Base-by-base conservation (phyloP, 2,113 vertebrate genomes). In the Elephantulus edwardii region DNA sequence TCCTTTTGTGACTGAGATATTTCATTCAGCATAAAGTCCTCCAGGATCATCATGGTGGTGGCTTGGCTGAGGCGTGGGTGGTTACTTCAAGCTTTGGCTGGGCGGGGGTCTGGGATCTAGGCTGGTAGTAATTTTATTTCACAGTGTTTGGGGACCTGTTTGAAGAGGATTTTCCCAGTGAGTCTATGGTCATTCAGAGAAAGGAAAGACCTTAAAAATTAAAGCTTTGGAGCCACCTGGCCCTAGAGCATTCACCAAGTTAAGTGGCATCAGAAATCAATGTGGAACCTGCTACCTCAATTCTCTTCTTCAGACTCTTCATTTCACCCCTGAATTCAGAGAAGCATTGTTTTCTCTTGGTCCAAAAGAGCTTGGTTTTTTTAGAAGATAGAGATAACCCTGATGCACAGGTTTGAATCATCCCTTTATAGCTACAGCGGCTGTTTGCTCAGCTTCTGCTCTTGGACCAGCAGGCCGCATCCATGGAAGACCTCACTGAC, bases 241-340 rank as follows among this genome's bases (percentile, higher is more conserved):
- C 52, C 98, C 98, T 58, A 97, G 99, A 83, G 98, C 98, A 88
- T 97, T 96, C 88, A 98, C 98, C 95, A 98, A 97, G 80, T 97
- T 99, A 93, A 98, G 98, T 28, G 99, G 99, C 72, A 98, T 99
- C 94, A 98, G 98, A 96, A 99, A 99, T 96, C 99, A 99, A 96
- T 99, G 99, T 86, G 99, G 99, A 75, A 99, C 99, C 40, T 99
- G 99, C 96, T 99, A 99, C 97, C 98, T 99, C 90, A 99, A 99
- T 96, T 99, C 99, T 50, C 98, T 99, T 89, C 98, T 99, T 56
- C 99, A 99, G 96, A 99, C 99, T 7, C 97, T 99, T 87, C 98
- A 99, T 64, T 99, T 99, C 96, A 99, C 99, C 6, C 99, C 99
- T 4, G 99, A 99, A 97, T 99, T 99, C 95, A 98, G 99, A 98